Evolutionary conservation across 1,140 invertebrate genomes (phyloP), one percentile per base, ranked within the genome.

Genomic region (Mesaphorura yosii): DNA sequence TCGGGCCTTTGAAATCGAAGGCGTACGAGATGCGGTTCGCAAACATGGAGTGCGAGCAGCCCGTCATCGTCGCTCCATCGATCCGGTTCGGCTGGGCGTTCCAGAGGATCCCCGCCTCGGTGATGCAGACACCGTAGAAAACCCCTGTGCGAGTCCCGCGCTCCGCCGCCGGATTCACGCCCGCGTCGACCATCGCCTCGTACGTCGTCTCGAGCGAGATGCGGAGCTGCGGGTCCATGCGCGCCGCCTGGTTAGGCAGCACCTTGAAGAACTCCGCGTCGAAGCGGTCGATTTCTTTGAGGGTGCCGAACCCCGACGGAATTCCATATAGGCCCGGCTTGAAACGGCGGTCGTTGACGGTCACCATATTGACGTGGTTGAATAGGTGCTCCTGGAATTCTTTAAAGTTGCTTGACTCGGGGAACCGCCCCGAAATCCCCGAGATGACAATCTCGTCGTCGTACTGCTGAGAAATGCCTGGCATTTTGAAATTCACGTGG

Each of bases 401-500:
- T 20, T 75, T 67, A 29, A 94, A 75, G 65, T 85, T 86, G 31
- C 83, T 75, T 0, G 83, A 87, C 60, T 91, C 81, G 0, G 92
- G 91, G 70, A 89, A 91, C 64, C 81, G 76, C 12, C 90, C 89
- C 1, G 88, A 78, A 12, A 92, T 77, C 27, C 85, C 85, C 51
- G 74, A 72, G 61, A 94, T 86, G 27, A 88, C 82, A 49, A 94
- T 77, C 61, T 90, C 40, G 6, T 42, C 40, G n/a, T 7, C n/a
- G n/a, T n/a, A n/a, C n/a, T n/a, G n/a, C n/a, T n/a, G n/a, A n/a
- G n/a, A n/a, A n/a, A n/a, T n/a, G n/a, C n/a, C n/a, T n/a, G n/a
- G n/a, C n/a, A n/a, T n/a, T n/a, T n/a, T n/a, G n/a, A n/a, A n/a
- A n/a, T n/a, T n/a, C n/a, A n/a, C n/a, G n/a, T n/a, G n/a, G n/a